Base-by-base conservation (phyloP, 1,140 invertebrate species). In the Drosophila setifemur region DNA sequence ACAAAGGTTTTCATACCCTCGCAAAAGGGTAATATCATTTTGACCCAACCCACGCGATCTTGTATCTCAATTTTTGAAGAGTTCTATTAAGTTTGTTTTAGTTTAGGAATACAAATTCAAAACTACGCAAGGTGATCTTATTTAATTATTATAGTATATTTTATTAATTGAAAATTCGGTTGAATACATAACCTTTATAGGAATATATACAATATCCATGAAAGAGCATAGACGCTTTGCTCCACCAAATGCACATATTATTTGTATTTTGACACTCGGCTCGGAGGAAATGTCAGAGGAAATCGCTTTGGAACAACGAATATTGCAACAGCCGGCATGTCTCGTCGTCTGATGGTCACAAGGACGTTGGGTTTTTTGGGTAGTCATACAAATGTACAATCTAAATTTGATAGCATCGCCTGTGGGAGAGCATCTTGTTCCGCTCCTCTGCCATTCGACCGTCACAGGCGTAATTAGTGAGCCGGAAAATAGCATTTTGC, bases 281-380 rank as follows among this genome's bases (percentile, higher is more conserved):
- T 8, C n/a, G 4, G 18, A 25, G 25, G 42, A 26, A 18, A 12
- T n/a, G 11, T 2, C 42, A 31, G 16, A 43, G 54, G 21, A 49
- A 49, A 52, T 70, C 26, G 39, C 19, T 33, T 48, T 4, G 33
- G 53, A 47, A 28, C 58, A 29, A 35, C 18, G 31, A 50, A 60
- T 79, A 64, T 81, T 49, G 66, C 25, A 82, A 81, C 26, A 52
- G 60, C 26, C 63, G 29, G 43, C 68, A 37, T 57, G 50, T 29
- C 39, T 45, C 47, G 35, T 40, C 26, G 50, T 37, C 70, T 67
- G 76, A 68, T 71, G 58, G 66, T 75, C 77, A 52, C 76, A 81
- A 81, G 76, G 76, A 81, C 76, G 76, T n/a, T n/a, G n/a, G n/a
- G n/a, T n/a, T n/a, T n/a, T n/a, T 66, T 67, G 70, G 49, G n/a